Conservation (phyloP, 1,140 invertebrate genomes). For the Drosophila ogumai region DNA sequence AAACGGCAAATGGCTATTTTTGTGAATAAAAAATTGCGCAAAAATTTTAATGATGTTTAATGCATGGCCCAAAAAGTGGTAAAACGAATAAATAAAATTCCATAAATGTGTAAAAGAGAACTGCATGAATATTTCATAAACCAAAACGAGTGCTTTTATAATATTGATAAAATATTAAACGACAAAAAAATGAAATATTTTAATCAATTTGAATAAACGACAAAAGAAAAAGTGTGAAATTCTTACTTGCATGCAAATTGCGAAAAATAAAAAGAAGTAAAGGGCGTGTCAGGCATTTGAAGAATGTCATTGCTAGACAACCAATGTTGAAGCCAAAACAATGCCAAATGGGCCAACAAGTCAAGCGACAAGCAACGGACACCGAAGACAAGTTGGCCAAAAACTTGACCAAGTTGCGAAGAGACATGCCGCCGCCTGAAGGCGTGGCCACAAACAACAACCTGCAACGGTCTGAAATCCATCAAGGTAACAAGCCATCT, state of each 20-base stretch:
- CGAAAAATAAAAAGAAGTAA: neutral
- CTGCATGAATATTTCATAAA: slow-evolving; percentile 34
- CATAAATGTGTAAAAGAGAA: slow-evolving; percentile 16
- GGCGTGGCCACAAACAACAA: slow-evolving; percentile 23
- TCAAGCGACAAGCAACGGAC: slow-evolving; percentile 38
- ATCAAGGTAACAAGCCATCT: slow-evolving; percentile 38
- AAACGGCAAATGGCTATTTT: slow-evolving; percentile 69
- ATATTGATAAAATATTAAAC: slow-evolving; percentile 30
- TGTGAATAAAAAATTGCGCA: slow-evolving; percentile 50
- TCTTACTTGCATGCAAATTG: slow-evolving; percentile 30
- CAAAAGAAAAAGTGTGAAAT: slow-evolving; percentile 22
- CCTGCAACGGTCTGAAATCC: slow-evolving; percentile 28
- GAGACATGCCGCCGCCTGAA: neutral
- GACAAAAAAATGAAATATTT: slow-evolving; percentile 17
- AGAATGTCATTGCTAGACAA: slow-evolving; percentile 49
- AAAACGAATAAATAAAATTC: slow-evolving; percentile 23
- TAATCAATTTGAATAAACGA: slow-evolving; percentile 20
- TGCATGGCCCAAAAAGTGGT: slow-evolving; percentile 28
- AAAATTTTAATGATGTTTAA: slow-evolving; percentile 64
- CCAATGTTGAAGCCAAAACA: slow-evolving; percentile 57
- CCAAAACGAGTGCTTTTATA: slow-evolving; percentile 14
- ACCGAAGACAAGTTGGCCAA: slow-evolving; percentile 41
- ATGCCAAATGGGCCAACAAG: slow-evolving; percentile 53
- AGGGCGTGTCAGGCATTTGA: slow-evolving; percentile 26
- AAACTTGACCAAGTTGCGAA: slow-evolving; percentile 62